These are phyloP conservation scores for Edolisoma coerulescens DNA, from an alignment of 2,113 vertebrate genomes.

Conservation along the genomic window DNA sequence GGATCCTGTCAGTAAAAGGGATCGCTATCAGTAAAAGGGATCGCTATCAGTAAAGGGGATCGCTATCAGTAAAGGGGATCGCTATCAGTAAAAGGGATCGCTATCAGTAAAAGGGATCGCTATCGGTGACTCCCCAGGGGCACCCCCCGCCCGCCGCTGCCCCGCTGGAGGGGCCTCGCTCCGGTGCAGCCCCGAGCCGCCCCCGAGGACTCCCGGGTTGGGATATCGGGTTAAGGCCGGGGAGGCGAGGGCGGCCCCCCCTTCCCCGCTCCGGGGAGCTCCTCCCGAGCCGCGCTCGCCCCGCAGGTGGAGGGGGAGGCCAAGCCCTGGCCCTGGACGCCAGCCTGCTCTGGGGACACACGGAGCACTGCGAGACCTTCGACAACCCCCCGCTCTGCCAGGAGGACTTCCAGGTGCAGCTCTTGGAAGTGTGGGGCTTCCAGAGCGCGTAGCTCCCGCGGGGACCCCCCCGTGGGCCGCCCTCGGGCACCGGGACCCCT, in stretches of 20 bases:
- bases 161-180: not conserved
- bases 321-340: slow-evolving; percentile 74
- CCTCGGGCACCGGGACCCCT: not conserved
- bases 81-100: slow-evolving; percentile 25
- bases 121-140: slow-evolving; percentile 48
- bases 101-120: slow-evolving; percentile 69
- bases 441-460: slow-evolving; percentile 25
- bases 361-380: slow-evolving; percentile 80
- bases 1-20: accelerated
- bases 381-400: slow-evolving; percentile 81
- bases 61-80: too few species aligned
- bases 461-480: accelerated
- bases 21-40: too few species aligned
- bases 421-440: slow-evolving; percentile 83
- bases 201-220: not conserved
- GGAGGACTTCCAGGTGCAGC: slow-evolving; percentile 81
- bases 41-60: slow-evolving; percentile 69
- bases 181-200: not conserved
- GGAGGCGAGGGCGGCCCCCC: not conserved
- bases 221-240: not conserved
- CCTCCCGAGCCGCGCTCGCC: not conserved
- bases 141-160: accelerated
- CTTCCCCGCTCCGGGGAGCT: not conserved
- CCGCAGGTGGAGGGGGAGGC: slow-evolving; percentile 80
- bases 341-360: slow-evolving; percentile 70